These are phyloP conservation scores for Barbus barbus DNA, from an alignment of 2,113 vertebrate genomes.

Conservation along the genomic window DNA sequence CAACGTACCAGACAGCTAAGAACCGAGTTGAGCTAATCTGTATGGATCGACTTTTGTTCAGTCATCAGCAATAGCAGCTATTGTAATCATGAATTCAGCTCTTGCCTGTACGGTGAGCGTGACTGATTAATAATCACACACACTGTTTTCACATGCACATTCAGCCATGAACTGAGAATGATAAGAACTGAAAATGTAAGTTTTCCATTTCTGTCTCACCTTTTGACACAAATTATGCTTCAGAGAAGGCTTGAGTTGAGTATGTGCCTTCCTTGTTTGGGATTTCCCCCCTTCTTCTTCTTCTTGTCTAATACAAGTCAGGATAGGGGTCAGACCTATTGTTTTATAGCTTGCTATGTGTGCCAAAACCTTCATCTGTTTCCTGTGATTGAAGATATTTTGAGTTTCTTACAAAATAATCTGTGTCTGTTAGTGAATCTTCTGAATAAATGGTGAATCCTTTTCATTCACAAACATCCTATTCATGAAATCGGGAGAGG, in stretches of 20 bases:
- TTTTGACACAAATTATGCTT: neutral
- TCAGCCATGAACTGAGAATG: neutral
- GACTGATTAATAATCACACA: slow-evolving; percentile 11
- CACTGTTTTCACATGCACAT: neutral
- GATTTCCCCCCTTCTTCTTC: too few relatives aligned
- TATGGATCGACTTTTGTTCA: slow-evolving; percentile 2
- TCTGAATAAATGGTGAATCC: slow-evolving; percentile 58
- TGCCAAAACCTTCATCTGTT: slow-evolving; percentile 46
- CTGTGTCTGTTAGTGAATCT: slow-evolving; percentile 45
- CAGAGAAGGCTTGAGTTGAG: neutral
- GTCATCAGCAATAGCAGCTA: neutral
- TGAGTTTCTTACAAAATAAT: slow-evolving; percentile 52
- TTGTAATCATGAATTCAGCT: neutral
- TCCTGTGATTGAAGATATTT: slow-evolving; percentile 57
- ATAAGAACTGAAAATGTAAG: neutral
- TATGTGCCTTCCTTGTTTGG: too few relatives aligned
- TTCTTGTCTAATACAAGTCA: neutral
- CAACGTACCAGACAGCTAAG: neutral
- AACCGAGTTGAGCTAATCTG: slow-evolving; percentile 4
- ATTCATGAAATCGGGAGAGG: slow-evolving; percentile 61
- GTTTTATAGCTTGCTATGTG: slow-evolving; percentile 55
- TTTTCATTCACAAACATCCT: slow-evolving; percentile 68
- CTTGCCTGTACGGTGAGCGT: neutral
- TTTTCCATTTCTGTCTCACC: neutral
- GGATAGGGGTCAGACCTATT: slow-evolving; percentile 63